Evolutionary conservation across 2,113 vertebrate species (phyloP).

Genomic region (Mustela lutreola): DNA sequence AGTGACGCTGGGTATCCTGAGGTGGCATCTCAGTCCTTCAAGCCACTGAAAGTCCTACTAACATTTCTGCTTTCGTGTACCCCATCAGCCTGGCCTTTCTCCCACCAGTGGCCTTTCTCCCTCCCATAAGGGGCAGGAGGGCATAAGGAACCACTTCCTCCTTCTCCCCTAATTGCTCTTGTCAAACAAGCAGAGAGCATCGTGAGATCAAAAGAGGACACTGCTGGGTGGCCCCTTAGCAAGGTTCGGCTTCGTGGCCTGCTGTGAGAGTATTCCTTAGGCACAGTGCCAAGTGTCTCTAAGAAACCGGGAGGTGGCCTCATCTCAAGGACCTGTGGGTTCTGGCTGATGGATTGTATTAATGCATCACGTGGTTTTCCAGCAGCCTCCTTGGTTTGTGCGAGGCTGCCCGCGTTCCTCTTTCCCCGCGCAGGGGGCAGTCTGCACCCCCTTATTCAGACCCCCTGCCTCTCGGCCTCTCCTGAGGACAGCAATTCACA

Average conservation of each 20-base stretch:
- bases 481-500: background rate
- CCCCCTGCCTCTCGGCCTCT: background rate
- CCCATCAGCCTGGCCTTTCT: background rate
- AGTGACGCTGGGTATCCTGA: background rate
- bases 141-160: background rate
- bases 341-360: background rate
- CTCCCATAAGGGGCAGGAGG: no score
- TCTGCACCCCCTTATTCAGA: background rate
- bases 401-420: background rate
- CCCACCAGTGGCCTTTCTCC: background rate
- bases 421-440: background rate
- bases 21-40: background rate
- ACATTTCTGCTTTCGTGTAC: background rate
- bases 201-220: constrained; percentile 59
- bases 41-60: background rate
- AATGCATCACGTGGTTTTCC: constrained; percentile 30
- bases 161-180: background rate
- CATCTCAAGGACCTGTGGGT: background rate
- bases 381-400: background rate
- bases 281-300: constrained; percentile 52
- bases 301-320: constrained; percentile 25
- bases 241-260: constrained; percentile 36
- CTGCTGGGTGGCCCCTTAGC: constrained; percentile 31
- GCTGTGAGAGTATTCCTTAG: constrained; percentile 52
- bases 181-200: constrained; percentile 33